Evolutionary conservation across 2,797 vertebrate species (phyloP), one percentile per base, ranked within the genome.

Genomic region (Pogonophryne albipinna): DNA sequence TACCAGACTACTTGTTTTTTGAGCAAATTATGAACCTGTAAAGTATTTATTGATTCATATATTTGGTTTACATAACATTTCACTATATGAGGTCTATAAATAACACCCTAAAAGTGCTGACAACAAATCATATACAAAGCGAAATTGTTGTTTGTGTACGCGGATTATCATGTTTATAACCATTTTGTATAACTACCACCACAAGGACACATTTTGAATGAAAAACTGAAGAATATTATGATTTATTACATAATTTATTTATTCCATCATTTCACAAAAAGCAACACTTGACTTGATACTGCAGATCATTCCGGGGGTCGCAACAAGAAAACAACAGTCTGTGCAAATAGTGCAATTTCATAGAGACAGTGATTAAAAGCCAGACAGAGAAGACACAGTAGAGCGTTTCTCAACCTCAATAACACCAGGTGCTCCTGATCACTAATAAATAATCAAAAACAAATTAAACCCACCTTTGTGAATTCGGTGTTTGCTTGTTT

Each of bases 331-430:
- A 79, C 61, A 82, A 84, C 78, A 86, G 71, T 84, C 75, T 91
- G 91, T 90, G 90, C 89, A 91, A 92, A 90, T 74, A 85, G 78
- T 89, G 91, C 92, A 89, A 85, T 89, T 85, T 79, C 70, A 80
- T 50, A 66, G 62, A 85, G 65, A 70, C 51, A 70, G 55, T 31
- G 72, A 55, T 34, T 16, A 13, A 59, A 62, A 80, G 80, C 4
- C 11, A 46, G 71, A 73, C 15, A 49, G 42, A 41, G 46, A 31
- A 65, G 23, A 68, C 23, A 58, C 6, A 13, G 20, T 31, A 66
- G 6, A 41, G 66, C 0, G 65, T 66, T 72, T 76, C 68, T 63
- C 6, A 38, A 27, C 71, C 23, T 58, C 9, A 4, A 50, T 72
- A 3, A 14, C 44, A 60, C 27, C 38, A 1, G 53, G 3, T 7